phyloP scores from a whole-genome alignment of 2,797 vertebrate genomes.

The Perdix hodgsoniae region DNA sequence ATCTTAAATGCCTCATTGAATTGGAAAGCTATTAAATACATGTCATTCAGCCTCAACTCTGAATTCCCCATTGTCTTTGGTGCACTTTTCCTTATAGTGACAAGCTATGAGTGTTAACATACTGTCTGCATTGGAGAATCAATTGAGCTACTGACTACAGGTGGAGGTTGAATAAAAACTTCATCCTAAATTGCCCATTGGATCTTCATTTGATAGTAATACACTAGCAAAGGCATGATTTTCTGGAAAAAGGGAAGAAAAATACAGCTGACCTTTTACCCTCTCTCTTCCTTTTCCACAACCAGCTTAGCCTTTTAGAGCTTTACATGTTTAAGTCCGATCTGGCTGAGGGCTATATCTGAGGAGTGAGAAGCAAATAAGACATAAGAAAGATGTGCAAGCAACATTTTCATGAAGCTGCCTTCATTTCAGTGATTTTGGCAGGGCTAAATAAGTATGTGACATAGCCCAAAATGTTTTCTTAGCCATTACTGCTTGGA shows the following conservation, averaged over 20 bases:
- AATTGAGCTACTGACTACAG: too few relatives aligned
- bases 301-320: accelerated
- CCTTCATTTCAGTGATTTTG: not conserved
- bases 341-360: not conserved
- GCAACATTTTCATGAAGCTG: not conserved
- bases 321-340: not conserved
- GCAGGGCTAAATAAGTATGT: not conserved
- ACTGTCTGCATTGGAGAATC: not conserved
- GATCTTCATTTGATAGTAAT: not conserved
- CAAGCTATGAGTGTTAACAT: not conserved
- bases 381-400: not conserved
- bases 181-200: not conserved
- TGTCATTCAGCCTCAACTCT: not conserved
- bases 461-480: not conserved
- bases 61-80: not conserved
- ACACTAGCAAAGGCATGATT: not conserved
- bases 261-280: not conserved
- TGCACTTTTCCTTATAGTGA: not conserved
- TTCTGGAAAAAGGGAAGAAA: not conserved
- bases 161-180: not conserved
- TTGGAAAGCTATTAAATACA: not conserved
- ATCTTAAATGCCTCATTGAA: not conserved
- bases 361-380: not conserved
- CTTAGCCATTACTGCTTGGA: not conserved
- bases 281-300: not conserved